These are phyloP conservation scores for Myiozetetes cayanensis DNA, from an alignment of 2,113 vertebrate genomes.

Conservation along the genomic window DNA sequence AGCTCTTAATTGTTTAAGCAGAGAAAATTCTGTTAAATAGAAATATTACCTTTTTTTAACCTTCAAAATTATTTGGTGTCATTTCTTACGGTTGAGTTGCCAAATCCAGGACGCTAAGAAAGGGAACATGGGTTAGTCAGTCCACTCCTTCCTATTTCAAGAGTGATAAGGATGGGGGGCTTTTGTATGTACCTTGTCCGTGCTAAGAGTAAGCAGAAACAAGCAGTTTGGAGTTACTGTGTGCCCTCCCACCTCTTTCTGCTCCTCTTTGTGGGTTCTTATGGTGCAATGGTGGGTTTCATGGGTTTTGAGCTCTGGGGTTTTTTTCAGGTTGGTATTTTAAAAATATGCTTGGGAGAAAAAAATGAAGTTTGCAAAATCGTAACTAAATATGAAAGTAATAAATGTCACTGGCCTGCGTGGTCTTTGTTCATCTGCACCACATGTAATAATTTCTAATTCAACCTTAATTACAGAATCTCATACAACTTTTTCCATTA, in stretches of 20 bases:
- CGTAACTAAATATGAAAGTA: background rate
- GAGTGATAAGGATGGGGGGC: background rate
- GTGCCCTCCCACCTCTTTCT: background rate
- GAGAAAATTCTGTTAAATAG: background rate
- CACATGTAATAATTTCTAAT: background rate
- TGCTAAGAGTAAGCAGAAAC: background rate
- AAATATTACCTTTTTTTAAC: background rate
- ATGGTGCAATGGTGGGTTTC: background rate
- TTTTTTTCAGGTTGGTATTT: background rate
- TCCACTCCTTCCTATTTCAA: background rate
- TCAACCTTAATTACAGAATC: conserved; percentile 22
- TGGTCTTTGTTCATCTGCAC: background rate
- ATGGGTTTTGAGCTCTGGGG: background rate
- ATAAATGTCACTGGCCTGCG: background rate
- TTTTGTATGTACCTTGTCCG: background rate
- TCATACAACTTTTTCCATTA: conserved; percentile 2
- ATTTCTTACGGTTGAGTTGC: background rate
- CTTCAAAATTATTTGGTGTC: background rate
- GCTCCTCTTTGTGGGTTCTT: background rate
- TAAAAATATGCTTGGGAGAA: background rate
- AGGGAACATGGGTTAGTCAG: background rate
- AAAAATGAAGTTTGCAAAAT: background rate
- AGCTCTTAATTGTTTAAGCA: background rate
- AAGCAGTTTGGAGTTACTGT: background rate
- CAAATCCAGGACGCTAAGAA: background rate